Conservation (phyloP, 2,113 vertebrate genomes). For the Lycaon pictus region DNA sequence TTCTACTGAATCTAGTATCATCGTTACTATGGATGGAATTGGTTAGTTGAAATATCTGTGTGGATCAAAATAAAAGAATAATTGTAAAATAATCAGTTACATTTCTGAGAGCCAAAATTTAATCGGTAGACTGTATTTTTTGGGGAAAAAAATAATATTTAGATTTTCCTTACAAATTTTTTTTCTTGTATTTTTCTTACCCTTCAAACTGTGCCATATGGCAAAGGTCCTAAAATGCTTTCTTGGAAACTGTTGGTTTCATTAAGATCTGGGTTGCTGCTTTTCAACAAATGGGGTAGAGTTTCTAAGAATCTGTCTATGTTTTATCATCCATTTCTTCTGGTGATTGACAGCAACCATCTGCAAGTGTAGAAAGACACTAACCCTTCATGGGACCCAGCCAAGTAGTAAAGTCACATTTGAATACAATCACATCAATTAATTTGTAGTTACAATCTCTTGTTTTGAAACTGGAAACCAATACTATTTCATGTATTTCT, state of each 20-base stretch:
- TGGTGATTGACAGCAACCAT: neutral
- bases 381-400: neutral
- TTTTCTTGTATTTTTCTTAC: conserved; percentile 13
- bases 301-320: conserved; percentile 33
- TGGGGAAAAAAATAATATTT: neutral
- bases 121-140: neutral
- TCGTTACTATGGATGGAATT: neutral
- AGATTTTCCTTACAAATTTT: conserved; percentile 4
- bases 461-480: conserved; percentile 26
- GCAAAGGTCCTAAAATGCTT: neutral
- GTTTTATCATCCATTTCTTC: neutral
- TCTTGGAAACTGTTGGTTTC: neutral
- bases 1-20: neutral
- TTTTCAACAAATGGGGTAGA: conserved; percentile 7
- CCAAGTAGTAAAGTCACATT: neutral
- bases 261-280: neutral
- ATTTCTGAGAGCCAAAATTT: neutral
- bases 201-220: neutral
- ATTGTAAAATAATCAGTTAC: neutral
- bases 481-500: neutral
- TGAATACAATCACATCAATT: conserved; percentile 19
- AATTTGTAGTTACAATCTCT: neutral
- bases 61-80: neutral
- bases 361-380: neutral
- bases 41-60: neutral